Base-by-base conservation (phyloP, 2,888 invertebrate genomes). In the Clusia tigrina region DNA sequence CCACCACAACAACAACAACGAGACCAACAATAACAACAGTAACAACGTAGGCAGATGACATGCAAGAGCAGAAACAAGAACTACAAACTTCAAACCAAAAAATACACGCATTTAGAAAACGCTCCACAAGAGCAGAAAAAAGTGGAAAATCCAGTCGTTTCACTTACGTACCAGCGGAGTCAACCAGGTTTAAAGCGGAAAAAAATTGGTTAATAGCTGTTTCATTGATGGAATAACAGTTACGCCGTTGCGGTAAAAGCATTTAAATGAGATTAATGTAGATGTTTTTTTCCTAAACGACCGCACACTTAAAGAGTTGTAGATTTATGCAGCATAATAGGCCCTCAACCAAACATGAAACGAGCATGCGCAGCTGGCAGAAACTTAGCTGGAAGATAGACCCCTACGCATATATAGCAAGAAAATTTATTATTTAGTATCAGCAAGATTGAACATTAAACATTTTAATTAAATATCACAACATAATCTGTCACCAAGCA, bases 91-190 rank as follows among this genome's bases (percentile, higher is more conserved):
- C 3, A 42, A 42, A 17, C 42, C 42, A 42, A 6, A 6, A 42
- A 17, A 6, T 15, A 15, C 32, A 32, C 32, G 12, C 32, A 12
- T 12, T 32, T 9, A 32, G n/a, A 42, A n/a, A 3, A 17, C n/a
- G n/a, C n/a, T 9, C n/a, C 3, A 17, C 9, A 42, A 17, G n/a
- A 6, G 42, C 9, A 42, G 42, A 42, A 42, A 38, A 37, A 61
- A 54, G 37, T 60, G 51, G 62, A 62, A 59, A 62, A 42, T 59
- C 62, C 58, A 65, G 59, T 54, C 58, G 62, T 62, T 65, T 62
- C 65, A 65, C 56, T 56, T 65, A 38, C 58, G 32, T 10, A 55
- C 32, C 6, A 32, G 6, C 6, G 6, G 32, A 32, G 32, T 12
- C 6, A 32, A 17, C 42, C 42, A 42, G n/a, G 42, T 42, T 6